Evolutionary conservation across 2,113 vertebrate genomes (phyloP), one percentile per base, ranked within the genome.

Genomic region (Elephantulus edwardii): DNA sequence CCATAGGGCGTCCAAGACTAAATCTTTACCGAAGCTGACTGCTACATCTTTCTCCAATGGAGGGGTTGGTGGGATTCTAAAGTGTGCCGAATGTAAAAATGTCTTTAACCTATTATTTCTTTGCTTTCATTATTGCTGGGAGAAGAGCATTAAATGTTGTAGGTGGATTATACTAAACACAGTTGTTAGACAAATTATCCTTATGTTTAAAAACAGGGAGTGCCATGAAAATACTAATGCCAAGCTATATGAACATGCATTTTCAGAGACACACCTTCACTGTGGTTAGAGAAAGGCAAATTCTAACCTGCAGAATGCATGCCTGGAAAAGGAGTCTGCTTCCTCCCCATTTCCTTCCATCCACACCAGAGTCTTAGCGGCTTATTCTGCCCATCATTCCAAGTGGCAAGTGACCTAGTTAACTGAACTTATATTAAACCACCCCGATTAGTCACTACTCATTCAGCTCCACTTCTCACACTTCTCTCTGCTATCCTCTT

Each of bases 241-340:
- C 66, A 91, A 72, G 46, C 26, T 88, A 30, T 30, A 26, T 28
- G 66, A 90, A 76, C 71, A 26, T 11, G 62, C 44, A 52, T 83
- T 80, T 91, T 42, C n/a, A 83, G 40, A 38, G 90, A 60, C 93
- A 94, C 93, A 52, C 86, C 89, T 87, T 30, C 77, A 35, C 5
- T 33, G 87, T 46, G 74, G 81, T 87, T 66, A 82, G 56, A n/a
- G 19, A 79, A 12, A 40, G 86, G 81, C 91, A 92, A 42, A 93
- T 92, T 89, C 86, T 60, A 94, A 93, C 95, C 72, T 94, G 94
- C 75, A 87, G 48, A 81, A 44, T n/a, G 52, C 83, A 48, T 20
- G 46, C 56, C 79, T 79, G 70, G 80, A 70, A 68, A 72, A 71
- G 58, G 44, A 82, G 11, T 42, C 9, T 8, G 14, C 82, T 87